Evolutionary conservation across 2,797 vertebrate genomes (phyloP).

Genomic region (Coregonus suidteri): DNA sequence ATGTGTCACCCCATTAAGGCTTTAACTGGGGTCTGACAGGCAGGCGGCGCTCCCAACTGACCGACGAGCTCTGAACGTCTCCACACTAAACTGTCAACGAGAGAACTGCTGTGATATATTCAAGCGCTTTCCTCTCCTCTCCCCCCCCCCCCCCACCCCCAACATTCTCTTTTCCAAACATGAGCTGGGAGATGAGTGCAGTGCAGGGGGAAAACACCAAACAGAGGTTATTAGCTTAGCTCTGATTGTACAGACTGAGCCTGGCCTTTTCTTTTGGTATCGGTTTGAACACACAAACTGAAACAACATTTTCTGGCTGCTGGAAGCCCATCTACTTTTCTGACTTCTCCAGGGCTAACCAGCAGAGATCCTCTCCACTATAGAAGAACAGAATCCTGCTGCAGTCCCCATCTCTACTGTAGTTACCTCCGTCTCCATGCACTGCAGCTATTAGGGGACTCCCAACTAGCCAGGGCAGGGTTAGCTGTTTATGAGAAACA

Average conservation of each 20-base stretch:
- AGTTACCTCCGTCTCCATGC: neutral
- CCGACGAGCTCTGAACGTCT: conserved; percentile 61
- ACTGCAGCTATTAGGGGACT: neutral
- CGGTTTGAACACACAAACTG: neutral
- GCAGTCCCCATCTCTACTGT: neutral
- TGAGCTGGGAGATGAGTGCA: conserved; percentile 28
- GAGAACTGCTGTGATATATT: conserved; percentile 53
- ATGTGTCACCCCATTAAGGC: conserved; percentile 73
- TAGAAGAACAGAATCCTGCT: neutral
- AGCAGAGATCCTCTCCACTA: neutral
- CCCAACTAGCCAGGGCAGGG: too few relatives aligned
- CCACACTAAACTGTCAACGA: conserved; percentile 65
- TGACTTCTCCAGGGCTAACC: neutral
- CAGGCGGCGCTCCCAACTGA: conserved; percentile 45
- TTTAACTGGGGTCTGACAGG: conserved; percentile 57
- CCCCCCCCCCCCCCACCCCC: conserved; percentile 39
- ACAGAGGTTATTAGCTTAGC: conserved; percentile 31
- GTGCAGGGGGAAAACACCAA: conserved; percentile 9
- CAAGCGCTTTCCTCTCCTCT: too few relatives aligned
- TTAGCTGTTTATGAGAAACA: too few relatives aligned
- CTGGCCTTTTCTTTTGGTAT: neutral
- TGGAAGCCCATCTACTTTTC: neutral
- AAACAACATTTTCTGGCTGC: neutral
- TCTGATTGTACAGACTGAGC: conserved; percentile 23
- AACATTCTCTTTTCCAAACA: too few relatives aligned